Conservation (phyloP, 2,113 vertebrate species). For the Ibidorhyncha struthersii region DNA sequence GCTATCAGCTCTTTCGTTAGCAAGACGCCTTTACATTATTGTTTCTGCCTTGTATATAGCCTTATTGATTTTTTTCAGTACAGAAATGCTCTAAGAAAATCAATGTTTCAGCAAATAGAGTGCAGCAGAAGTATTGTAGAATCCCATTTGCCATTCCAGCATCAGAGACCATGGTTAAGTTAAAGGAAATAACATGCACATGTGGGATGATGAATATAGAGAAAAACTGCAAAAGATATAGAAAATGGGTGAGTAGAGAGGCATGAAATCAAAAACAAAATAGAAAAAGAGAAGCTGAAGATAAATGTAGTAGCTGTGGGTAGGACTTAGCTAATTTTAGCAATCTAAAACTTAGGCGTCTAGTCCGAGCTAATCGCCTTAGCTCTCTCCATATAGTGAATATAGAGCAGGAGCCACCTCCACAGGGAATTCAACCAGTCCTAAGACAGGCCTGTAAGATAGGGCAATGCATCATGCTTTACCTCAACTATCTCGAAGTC, state of each 20-base stretch:
- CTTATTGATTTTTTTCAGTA: background rate
- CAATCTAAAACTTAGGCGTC: background rate
- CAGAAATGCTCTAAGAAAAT: constrained; percentile 23
- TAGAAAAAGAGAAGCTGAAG: background rate
- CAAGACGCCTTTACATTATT: background rate
- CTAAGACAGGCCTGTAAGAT: background rate
- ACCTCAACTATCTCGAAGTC: background rate
- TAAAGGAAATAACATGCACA: background rate
- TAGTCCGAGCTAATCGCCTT: background rate
- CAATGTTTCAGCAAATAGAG: constrained; percentile 23
- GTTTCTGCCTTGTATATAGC: background rate
- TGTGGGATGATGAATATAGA: background rate
- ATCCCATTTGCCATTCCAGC: background rate
- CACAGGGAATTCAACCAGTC: background rate
- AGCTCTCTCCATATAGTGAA: background rate
- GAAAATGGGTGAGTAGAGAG: background rate
- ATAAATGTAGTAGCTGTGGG: background rate
- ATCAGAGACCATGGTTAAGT: background rate
- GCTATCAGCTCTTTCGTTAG: background rate
- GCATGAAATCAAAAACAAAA: background rate
- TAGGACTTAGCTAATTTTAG: background rate
- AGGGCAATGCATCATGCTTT: background rate
- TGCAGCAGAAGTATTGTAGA: background rate
- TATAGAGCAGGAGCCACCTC: background rate
- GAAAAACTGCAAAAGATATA: background rate